Evolutionary conservation across 2,888 invertebrate genomes (phyloP), one percentile per base, ranked within the genome.

Genomic region (Slavum lentiscoides): DNA sequence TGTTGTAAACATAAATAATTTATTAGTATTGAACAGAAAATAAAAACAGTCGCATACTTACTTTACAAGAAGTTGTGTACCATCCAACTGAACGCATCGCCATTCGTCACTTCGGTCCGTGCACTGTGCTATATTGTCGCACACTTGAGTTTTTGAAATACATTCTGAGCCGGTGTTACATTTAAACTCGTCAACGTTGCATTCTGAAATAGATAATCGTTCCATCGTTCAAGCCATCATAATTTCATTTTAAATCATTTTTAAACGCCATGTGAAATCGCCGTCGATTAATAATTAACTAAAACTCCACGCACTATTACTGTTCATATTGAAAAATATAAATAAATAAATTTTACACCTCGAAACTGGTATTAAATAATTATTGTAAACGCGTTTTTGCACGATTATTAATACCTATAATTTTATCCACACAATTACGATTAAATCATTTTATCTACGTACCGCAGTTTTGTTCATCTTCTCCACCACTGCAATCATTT

Each of bases 21-120:
- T n/a, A 55, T 58, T 64, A 55, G 17, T 53, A 53, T 17, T 4
- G 13, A 1, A 53, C 15, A 7, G 17, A n/a, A 43, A 37, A n/a
- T 15, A 73, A 43, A 43, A 43, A 43, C 9, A 9, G 7, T 43
- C 6, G 88, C 87, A 11, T 15, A 69, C 55, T 15, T 61, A 74
- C 82, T 75, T 82, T 19, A 75, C 80, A 17, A 82, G 59, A 21
- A 74, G 53, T 70, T 74, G 68, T 15, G 43, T 53, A 1, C 69
- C 74, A 13, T 82, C 75, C 8, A 74, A 55, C 59, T 74, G 74
- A 19, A 88, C 84, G 84, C 91, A 91, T 74, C 88, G 86, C 89
- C 90, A 90, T 86, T 91, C 91, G 84, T 91, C 91, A 2, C 90
- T 91, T 82, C 87, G 86, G 85, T 91, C 91, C 0, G 89, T 87